Percentiles rank a stretch among this genome's conserved stretches.
Conservation (phyloP, 2,113 vertebrate genomes). For the Apistogramma diplotaenia region DNA sequence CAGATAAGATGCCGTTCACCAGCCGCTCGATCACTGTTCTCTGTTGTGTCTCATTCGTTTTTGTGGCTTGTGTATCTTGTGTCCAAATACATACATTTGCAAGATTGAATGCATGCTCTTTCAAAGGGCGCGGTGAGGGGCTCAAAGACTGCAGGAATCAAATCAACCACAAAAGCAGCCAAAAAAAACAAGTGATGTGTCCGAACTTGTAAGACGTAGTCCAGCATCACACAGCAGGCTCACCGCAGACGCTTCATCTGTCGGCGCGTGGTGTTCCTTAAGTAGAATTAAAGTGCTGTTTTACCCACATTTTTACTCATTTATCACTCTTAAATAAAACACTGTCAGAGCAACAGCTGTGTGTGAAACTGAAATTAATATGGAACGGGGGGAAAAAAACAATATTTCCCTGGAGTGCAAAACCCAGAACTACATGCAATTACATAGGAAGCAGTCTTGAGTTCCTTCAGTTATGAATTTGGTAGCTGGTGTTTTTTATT, state of each 20-base stretch:
- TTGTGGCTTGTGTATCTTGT: neutral
- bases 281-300: neutral
- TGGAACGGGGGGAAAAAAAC: neutral
- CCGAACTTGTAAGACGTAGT: neutral
- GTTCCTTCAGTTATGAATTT: neutral
- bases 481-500: neutral
- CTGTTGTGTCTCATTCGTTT: neutral
- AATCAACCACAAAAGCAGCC: neutral
- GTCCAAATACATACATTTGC: neutral
- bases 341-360: neutral
- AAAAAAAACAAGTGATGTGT: neutral
- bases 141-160: neutral
- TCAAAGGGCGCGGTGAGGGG: neutral
- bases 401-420: neutral
- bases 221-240: neutral
- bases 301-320: neutral
- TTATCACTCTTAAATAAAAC: neutral
- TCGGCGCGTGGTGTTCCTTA: neutral
- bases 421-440: neutral
- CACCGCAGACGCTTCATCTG: too few species aligned
- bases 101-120: neutral
- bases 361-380: neutral
- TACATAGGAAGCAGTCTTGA: neutral
- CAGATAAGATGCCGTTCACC: too few species aligned
- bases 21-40: too few species aligned